Base-by-base conservation (phyloP, 1,140 invertebrate genomes). In the Brachionus plicatilis region DNA sequence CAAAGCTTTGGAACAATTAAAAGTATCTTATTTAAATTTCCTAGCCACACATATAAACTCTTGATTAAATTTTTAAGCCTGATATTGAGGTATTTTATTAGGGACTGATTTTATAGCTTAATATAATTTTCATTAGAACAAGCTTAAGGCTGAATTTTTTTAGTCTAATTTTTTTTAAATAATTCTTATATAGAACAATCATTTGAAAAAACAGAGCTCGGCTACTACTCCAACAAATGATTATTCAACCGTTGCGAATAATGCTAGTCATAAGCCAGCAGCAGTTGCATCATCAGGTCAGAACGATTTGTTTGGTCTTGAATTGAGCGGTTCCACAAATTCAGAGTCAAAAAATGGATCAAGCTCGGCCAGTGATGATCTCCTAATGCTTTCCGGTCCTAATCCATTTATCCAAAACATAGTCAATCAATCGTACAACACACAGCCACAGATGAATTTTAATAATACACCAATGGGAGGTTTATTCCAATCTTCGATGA, bases 321-420 rank as follows among this genome's bases (percentile, higher is more conserved):
- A 60, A 45, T 43, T 82, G 43, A 53, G 50, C 11, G 68, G 68
- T 43, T 72, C 37, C 2, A n/a, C 79, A 24, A 14, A 9, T 41
- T 33, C 79, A 3, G 33, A 14, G 20, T 7, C 53, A 45, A 8
- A 53, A 41, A 65, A 60, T 65, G 37, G 24, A 45, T 0, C 79
- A 82, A 82, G 79, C 37, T 82, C 79, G 20, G 79, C 79, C 14
- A 60, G 24, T 41, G 79, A 82, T 60, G 79, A 82, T 68, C 53
- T 82, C 12, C 43, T 82, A 24, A 82, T 82, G 79, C 43, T 82
- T 12, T 82, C 79, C 1, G 79, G 79, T 17, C 79, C 79, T 3
- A 82, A 82, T 82, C 79, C 79, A 27, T 82, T 82, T 29, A 60
- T 82, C 6, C 79, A 82, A 68, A 82, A 82, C 41, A 82, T 82